Base-by-base conservation (phyloP, 2,113 vertebrate species). In the Gallinago jamesoni region DNA sequence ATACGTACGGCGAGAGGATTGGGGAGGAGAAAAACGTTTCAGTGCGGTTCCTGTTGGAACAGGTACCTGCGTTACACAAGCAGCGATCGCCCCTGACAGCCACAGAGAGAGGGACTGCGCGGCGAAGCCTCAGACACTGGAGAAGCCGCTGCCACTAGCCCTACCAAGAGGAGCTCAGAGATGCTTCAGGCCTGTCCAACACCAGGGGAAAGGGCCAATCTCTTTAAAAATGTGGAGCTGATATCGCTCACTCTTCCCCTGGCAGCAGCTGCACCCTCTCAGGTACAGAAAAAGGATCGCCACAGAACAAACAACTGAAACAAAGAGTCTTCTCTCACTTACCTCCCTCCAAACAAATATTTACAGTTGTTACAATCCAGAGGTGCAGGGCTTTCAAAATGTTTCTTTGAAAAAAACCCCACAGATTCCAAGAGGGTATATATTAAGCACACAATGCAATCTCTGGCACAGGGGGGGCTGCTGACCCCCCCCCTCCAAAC, bases 11-110 rank as follows among this genome's bases (percentile, higher is more conserved):
- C 0, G 19, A 94, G 80, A 93, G 89, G 79, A 12, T 0, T 48
- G 89, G 86, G 95, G 81, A 95, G 84, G 87, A 85, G 94, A 50
- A 75, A 69, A 81, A 78, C 13, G 56, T 67, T 77, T 59, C 67
- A 3, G 43, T 4, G 79, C 3, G 6, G 56, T 31, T 90, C 95
- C 50, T 91, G 92, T 90, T 17, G 6, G 80, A 92, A 94, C 95
- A 94, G 75, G 84, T 2, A 31, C 45, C 68, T 0, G 3, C 1
- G 25, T 93, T 94, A 84, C 92, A 87, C 89, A 93, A 94, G 87
- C 52, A 16, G 39, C 1, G 2, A 66, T 94, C 7, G 7, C 80
- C 81, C 76, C 45, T 1, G 59, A 82, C 10, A 89, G 90, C 80
- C 85, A 30, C 47, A 2, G 55, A 10, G 70, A 39, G n/a, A 43